A percentile compares a stretch with the other conserved stretches of the same genome.
Evolutionary conservation across 2,888 invertebrate species (phyloP).

Genomic region (Agonopterix heracliana): DNA sequence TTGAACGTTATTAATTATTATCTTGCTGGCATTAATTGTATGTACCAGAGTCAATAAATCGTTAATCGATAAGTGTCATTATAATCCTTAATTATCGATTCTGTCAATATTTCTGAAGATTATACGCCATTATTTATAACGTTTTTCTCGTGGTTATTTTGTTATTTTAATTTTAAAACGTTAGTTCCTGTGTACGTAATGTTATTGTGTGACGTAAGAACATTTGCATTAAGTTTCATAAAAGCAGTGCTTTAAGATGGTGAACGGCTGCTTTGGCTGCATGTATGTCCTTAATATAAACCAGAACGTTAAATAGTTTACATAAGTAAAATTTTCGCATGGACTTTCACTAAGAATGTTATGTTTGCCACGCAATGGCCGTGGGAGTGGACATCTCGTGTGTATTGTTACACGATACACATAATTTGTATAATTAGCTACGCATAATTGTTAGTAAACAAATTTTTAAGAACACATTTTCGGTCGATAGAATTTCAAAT

Average conservation of each 20-base stretch:
- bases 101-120: no score
- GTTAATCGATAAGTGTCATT: no score
- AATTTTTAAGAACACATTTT: not conserved
- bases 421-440: slow-evolving; percentile 18
- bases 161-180: no score
- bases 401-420: slow-evolving; percentile 16
- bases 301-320: not conserved
- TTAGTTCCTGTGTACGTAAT: no score
- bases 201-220: no score
- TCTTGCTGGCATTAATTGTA: no score
- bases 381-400: slow-evolving; percentile 18
- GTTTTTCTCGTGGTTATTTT: no score
- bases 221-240: no score
- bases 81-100: no score
- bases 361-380: slow-evolving; percentile 17
- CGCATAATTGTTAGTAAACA: slow-evolving; percentile 11
- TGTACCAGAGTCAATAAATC: no score
- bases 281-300: not conserved
- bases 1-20: no score
- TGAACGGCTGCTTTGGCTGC: not conserved
- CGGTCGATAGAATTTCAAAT: not conserved
- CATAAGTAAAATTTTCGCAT: slow-evolving; percentile 10
- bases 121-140: no score
- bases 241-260: not conserved
- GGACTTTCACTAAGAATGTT: slow-evolving; percentile 22